These are phyloP conservation scores for Solenodon paradoxus DNA, from an alignment of 2,113 vertebrate species.

Conservation along the genomic window DNA sequence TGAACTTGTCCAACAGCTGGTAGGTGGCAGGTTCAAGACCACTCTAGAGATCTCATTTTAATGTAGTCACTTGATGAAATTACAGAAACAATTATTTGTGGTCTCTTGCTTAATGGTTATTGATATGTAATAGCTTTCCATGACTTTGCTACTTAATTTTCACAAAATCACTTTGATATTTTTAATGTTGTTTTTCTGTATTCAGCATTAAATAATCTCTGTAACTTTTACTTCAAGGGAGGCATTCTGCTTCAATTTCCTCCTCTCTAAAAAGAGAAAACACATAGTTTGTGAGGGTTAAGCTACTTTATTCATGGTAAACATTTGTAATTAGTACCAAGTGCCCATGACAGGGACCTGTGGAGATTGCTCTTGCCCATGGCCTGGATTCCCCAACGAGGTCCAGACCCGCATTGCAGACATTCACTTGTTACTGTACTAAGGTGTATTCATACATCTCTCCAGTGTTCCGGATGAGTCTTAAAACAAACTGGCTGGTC, in stretches of 20 bases:
- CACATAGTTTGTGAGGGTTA: background rate
- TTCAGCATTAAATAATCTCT: background rate
- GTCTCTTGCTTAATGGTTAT: background rate
- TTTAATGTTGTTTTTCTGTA: background rate
- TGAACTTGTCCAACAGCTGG: background rate
- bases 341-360: background rate
- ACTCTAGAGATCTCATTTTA: background rate
- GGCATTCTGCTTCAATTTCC: background rate
- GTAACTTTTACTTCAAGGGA: background rate
- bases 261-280: background rate
- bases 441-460: background rate
- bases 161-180: background rate
- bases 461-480: background rate
- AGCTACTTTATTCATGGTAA: background rate
- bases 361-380: background rate
- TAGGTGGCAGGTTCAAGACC: background rate
- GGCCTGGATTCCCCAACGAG: background rate
- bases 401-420: background rate
- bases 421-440: background rate
- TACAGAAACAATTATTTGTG: background rate
- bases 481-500: slow-evolving; percentile 47
- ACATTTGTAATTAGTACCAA: background rate
- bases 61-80: background rate
- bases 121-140: background rate
- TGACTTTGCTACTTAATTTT: background rate